Evolutionary conservation across 2,888 invertebrate species (phyloP).

Genomic region (Halocaridina rubra): DNA sequence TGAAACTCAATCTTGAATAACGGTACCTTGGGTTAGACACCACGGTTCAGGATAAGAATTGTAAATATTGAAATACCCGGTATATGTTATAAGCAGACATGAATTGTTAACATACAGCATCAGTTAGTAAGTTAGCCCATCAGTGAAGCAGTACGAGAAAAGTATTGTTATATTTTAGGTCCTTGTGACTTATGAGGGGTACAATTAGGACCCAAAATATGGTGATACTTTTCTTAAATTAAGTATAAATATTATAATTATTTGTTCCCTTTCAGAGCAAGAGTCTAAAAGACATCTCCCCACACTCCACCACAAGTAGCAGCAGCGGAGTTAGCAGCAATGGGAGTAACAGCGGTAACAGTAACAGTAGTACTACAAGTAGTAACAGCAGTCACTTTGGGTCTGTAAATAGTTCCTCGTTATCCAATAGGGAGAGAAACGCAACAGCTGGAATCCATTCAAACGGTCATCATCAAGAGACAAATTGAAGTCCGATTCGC

Average conservation of each 20-base stretch:
- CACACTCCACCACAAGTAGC: slow-evolving; percentile 62
- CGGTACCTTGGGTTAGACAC: too few relatives aligned
- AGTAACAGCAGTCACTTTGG: slow-evolving; percentile 44
- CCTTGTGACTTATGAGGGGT: too few relatives aligned
- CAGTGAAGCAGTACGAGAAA: too few relatives aligned
- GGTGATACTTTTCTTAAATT: too few relatives aligned
- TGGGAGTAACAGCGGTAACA: slow-evolving; percentile 37
- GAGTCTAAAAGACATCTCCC: slow-evolving; percentile 62
- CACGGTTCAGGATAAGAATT: too few relatives aligned
- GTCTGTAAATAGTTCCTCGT: slow-evolving; percentile 47
- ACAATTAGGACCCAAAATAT: too few relatives aligned
- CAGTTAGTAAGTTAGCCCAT: too few relatives aligned
- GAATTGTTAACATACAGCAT: too few relatives aligned
- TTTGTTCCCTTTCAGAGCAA: slow-evolving; percentile 49
- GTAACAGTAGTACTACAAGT: slow-evolving; percentile 37
- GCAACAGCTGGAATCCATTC: slow-evolving; percentile 62
- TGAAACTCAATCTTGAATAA: too few relatives aligned
- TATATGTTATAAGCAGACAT: too few relatives aligned
- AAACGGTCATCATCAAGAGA: slow-evolving; percentile 55
- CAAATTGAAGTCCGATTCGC: slow-evolving; percentile 57
- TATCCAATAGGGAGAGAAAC: slow-evolving; percentile 52
- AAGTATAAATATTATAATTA: neutral
- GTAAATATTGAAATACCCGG: too few relatives aligned
- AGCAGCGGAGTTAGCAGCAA: slow-evolving; percentile 60
- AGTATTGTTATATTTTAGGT: too few relatives aligned